These are phyloP conservation scores for Drosophila takahashii DNA, from an alignment of 1,140 invertebrate species.

Conservation along the genomic window DNA sequence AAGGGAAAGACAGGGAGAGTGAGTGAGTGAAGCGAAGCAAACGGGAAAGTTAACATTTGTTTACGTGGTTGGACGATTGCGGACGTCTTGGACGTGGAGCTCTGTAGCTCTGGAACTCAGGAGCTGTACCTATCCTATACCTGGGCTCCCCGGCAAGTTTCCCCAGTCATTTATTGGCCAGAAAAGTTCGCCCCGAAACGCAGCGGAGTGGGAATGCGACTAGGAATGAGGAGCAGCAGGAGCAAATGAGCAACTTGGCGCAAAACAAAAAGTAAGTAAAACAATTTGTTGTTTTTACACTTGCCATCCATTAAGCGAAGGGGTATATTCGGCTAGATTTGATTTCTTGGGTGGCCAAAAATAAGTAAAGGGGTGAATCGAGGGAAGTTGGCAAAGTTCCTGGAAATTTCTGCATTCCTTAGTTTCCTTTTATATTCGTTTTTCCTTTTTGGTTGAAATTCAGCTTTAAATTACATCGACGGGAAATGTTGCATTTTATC, in stretches of 20 bases:
- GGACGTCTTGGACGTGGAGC: slow-evolving; percentile 49
- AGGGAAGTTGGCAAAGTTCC: slow-evolving; percentile 15
- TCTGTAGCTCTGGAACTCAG: slow-evolving; percentile 4
- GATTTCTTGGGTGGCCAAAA: not conserved
- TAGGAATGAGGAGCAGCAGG: slow-evolving; percentile 18
- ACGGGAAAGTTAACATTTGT: slow-evolving; percentile 81
- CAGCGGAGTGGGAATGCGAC: slow-evolving; percentile 25
- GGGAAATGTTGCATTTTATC: not conserved
- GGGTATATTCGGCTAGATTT: slow-evolving; percentile 34
- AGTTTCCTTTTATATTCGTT: not conserved
- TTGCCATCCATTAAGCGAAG: slow-evolving; percentile 36
- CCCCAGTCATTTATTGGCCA: slow-evolving; percentile 74
- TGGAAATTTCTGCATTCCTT: not conserved
- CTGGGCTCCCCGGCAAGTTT: slow-evolving; percentile 42
- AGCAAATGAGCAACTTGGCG: slow-evolving; percentile 74
- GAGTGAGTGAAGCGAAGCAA: slow-evolving; percentile 61
- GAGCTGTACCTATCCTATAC: slow-evolving; percentile 42
- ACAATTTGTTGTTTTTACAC: slow-evolving; percentile 77
- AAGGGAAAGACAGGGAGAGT: not conserved
- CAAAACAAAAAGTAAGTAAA: slow-evolving; percentile 79
- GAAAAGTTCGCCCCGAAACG: slow-evolving; percentile 59
- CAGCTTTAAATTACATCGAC: not conserved
- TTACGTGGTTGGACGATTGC: slow-evolving; percentile 72
- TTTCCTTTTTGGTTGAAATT: not conserved
- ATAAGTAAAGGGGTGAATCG: not conserved